Evolutionary conservation across 2,888 invertebrate species (phyloP).

Genomic region (Choristoneura rosaceana): DNA sequence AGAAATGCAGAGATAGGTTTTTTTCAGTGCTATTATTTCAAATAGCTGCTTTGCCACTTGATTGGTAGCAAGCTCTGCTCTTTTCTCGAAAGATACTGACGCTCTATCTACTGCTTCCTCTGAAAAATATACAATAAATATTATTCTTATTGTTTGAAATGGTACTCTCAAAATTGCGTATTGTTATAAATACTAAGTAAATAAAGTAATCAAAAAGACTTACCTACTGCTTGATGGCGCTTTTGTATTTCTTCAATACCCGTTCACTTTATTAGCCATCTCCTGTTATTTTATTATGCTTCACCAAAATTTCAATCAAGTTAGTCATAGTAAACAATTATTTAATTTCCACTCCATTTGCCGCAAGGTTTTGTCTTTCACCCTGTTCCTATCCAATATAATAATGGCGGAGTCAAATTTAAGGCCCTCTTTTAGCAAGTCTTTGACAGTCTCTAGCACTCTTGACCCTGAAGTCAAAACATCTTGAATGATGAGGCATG

Average conservation of each 20-base stretch:
- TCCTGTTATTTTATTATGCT: conserved; percentile 86
- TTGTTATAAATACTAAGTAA: too few relatives aligned
- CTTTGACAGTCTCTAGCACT: conserved; percentile 95
- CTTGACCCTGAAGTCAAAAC: conserved; percentile 97
- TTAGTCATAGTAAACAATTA: conserved; percentile 89
- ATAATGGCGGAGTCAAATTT: conserved; percentile 92
- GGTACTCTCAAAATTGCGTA: not conserved
- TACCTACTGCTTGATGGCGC: conserved; percentile 78
- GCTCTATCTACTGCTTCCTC: conserved; percentile 76
- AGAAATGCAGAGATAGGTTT: conserved; percentile 93
- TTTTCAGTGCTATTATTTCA: conserved; percentile 92
- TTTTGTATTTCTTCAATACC: conserved; percentile 87
- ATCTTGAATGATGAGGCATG: conserved; percentile 97
- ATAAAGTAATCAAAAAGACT: conserved; percentile 1
- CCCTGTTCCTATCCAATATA: conserved; percentile 97
- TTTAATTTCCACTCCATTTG: conserved; percentile 76
- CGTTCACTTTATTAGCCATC: conserved; percentile 83
- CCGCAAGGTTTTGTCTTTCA: conserved; percentile 88
- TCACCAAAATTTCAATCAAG: conserved; percentile 87
- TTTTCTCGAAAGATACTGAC: conserved; percentile 84
- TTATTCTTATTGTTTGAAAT: not conserved
- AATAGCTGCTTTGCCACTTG: conserved; percentile 88
- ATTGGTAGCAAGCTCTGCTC: conserved; percentile 65
- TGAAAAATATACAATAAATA: conserved; percentile 51
- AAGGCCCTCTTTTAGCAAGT: conserved; percentile 88